A percentile compares a stretch with the other conserved stretches of the same genome.
These are phyloP conservation scores for Podiceps cristatus DNA, from an alignment of 2,113 vertebrate species.

Conservation along the genomic window DNA sequence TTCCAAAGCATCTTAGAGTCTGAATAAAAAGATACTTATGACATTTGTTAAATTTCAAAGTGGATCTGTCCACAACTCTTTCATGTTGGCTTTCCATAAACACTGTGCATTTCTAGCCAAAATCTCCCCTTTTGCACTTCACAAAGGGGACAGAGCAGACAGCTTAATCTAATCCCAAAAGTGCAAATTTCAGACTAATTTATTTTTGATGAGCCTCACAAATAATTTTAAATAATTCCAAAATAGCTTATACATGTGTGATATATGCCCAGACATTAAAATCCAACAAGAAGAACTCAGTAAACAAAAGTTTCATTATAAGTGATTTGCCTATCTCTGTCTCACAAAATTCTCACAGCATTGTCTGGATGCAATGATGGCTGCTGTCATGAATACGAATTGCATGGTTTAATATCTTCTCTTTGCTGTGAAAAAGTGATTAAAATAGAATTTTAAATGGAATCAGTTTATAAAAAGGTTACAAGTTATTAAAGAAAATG, in stretches of 20 bases:
- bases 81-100: background rate
- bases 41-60: background rate
- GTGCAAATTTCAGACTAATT: background rate
- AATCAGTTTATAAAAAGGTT: background rate
- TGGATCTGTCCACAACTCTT: background rate
- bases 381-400: constrained; percentile 34
- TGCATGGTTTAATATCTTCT: constrained; percentile 3
- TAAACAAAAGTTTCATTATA: constrained; percentile 37
- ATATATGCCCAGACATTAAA: constrained; percentile 3
- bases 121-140: background rate
- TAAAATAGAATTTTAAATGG: constrained; percentile 16
- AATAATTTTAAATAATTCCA: background rate
- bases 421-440: constrained; percentile 31
- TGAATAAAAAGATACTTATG: background rate
- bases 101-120: background rate
- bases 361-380: constrained; percentile 11
- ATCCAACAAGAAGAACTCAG: background rate
- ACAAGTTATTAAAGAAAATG: constrained; percentile 10
- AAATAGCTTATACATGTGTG: background rate
- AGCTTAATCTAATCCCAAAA: background rate
- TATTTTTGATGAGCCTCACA: background rate
- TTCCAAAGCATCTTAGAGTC: background rate
- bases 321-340: constrained; percentile 46
- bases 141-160: background rate
- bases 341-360: constrained; percentile 23